Percentiles rank a stretch among this genome's conserved stretches.
phyloP scores from a whole-genome alignment of 2,888 invertebrate species.

The Neoitamus cyanurus region DNA sequence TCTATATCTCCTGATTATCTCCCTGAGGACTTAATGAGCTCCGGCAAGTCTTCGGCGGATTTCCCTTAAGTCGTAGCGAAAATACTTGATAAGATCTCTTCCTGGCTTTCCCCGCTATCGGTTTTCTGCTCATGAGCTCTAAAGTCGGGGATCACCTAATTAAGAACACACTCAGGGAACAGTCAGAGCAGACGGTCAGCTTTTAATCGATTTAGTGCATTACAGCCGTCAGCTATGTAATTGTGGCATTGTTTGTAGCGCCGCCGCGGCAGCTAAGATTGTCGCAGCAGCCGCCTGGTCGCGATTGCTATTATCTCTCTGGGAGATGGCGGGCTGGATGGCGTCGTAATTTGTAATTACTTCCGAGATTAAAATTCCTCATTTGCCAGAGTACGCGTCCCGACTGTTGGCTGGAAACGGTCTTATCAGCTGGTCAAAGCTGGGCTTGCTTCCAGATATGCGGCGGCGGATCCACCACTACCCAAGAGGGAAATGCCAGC shows the following conservation, averaged over 20 bases:
- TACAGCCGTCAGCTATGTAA: neutral
- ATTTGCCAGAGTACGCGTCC: neutral
- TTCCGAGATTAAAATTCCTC: conserved; percentile 8
- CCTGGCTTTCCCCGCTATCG: neutral
- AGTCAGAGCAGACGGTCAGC: neutral
- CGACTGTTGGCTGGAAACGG: neutral
- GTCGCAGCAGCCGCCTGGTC: neutral
- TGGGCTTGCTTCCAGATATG: conserved; percentile 6
- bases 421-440: neutral
- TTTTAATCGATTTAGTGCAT: conserved; percentile 27
- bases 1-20: neutral
- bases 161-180: conserved; percentile 12
- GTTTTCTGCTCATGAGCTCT: neutral
- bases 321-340: neutral
- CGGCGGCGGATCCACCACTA: neutral
- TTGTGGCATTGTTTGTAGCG: neutral
- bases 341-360: too few species aligned
- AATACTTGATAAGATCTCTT: neutral
- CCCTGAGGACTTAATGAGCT: conserved; percentile 4
- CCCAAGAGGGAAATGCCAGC: neutral
- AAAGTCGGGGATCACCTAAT: conserved; percentile 34
- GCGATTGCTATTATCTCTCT: neutral
- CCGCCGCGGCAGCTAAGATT: neutral
- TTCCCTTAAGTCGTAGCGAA: neutral
- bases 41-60: neutral